Base-by-base conservation (phyloP, 2,113 vertebrate species). In the Cichladusa arquata region DNA sequence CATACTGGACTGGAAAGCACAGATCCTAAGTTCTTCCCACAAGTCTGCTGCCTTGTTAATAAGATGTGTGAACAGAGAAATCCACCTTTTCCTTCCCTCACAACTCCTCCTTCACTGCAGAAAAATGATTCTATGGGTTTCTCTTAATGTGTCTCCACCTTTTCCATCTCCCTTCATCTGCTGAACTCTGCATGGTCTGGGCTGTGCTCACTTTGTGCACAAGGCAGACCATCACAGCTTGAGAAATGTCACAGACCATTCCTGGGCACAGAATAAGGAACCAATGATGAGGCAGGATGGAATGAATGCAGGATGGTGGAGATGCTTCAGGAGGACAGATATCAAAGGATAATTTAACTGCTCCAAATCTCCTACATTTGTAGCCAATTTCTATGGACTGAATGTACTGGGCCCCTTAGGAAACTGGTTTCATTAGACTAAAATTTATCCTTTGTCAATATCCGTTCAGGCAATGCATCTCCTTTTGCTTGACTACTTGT, bases 361-460 rank as follows among this genome's bases (percentile, higher is more conserved):
- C 7, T 90, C 28, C 19, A 38, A 70, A 84, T 66, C 5, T 14
- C 29, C 26, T n/a, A 9, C 3, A 23, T 19, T 44, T 76, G 26
- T 38, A 71, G 47, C 8, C 3, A 3, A 31, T 62, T 77, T 77
- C 23, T 24, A 4, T 19, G 24, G 26, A 31, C 26, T 74, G 42
- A 54, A 28, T 0, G 0, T 62, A 34, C 7, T 9, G 7, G 25
- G 8, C 34, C 7, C 13, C 12, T 86, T 25, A 28, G 22, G n/a
- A 82, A 71, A 74, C 17, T 20, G 13, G 8, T 16, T 11, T 45
- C 23, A 57, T 70, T 81, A 54, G 31, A 66, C 7, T 70, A n/a
- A 88, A 80, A 83, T 76, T 29, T 70, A 66, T n/a, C 33, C 9
- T 73, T 86, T 84, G 17, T n/a, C 29, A 78, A 19, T 33, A 73